Base-by-base conservation (phyloP, 2,797 vertebrate genomes). In the Myripristis murdjan region DNA sequence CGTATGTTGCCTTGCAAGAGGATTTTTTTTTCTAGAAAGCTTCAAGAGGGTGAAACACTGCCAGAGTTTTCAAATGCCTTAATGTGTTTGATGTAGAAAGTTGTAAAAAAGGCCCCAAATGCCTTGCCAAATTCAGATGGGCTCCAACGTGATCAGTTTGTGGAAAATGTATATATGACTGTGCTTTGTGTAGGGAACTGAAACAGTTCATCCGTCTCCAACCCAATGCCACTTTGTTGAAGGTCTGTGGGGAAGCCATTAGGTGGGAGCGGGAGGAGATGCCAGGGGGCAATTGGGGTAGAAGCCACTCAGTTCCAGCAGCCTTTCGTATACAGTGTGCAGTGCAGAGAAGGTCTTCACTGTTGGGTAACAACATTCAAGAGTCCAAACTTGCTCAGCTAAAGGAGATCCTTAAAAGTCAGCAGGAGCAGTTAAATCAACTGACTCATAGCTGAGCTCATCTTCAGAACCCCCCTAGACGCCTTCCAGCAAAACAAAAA, bases 81-180 rank as follows among this genome's bases (percentile, higher is more conserved):
- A 39, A 31, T 43, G 31, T 22, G 31, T 49, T 20, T 61, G 6
- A 56, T 70, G 61, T 31, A 49, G 14, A 20, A 41, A n/a, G 60
- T 56, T 22, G 26, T 47, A 22, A 41, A 47, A 14, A 16, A 6
- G 7, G 44, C 35, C 6, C 57, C 46, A 9, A 28, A 43, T 20
- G 51, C 15, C 3, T 12, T 63, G 43, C 43, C 12, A 6, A 74
- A 74, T 46, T n/a, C 23, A 5, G 54, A 61, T 11, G 28, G 44
- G 14, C n/a, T 75, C 0, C 26, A 75, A 8, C 26, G 14, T 2
- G 65, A 81, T 8, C 68, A 73, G 4, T 82, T 79, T 46, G 18
- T 74, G 1, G 75, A 79, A 22, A 22, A 76, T 58, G 81, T 77
- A 2, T 0, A 37, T 11, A n/a, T n/a, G 65, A 79, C 11, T 14